Evolutionary conservation across 2,113 vertebrate genomes (phyloP), one percentile per base, ranked within the genome.

Genomic region (Chlamydotis undulata): DNA sequence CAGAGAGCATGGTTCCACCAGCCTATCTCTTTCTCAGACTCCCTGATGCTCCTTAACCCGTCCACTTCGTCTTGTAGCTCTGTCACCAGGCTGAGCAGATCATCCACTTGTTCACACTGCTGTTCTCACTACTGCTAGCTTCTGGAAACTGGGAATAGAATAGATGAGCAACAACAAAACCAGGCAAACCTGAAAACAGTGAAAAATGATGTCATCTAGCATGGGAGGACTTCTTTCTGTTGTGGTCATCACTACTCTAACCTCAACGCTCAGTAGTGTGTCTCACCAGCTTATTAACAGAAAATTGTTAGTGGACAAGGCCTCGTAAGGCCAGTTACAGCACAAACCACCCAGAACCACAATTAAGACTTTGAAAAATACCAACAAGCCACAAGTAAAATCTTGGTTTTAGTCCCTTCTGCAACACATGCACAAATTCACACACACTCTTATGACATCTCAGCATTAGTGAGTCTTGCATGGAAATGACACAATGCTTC

Each of bases 211-310:
- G 19, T 17, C 24, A 7, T 8, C 26, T 50, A 73, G 25, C 31
- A 25, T 0, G 0, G 21, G 8, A 53, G 6, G 16, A 1, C 23
- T 67, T 52, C 25, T 43, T 19, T 6, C 14, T 81, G 31, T 65
- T 73, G 59, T 77, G 13, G 7, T 45, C 16, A 16, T 70, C 71
- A 45, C 56, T 69, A 10, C n/a, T 55, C 37, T 71, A 24, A 50
- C 12, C 24, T 73, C 21, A 60, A 1, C 1, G 2, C 4, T 55
- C 37, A 14, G 4, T 24, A 37, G 12, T 35, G 18, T 12, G 8
- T 47, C 61, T 70, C 41, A 63, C 23, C 19, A 76, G 19, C 12
- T 73, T 68, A 73, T n/a, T 28, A 31, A 39, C 16, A 59, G 43
- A 71, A 59, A 43, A 35, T 24, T 1, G 2, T 43, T 85, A 49